phyloP scores from a whole-genome alignment of 1,140 invertebrate species.

The Palaemon carinicauda region DNA sequence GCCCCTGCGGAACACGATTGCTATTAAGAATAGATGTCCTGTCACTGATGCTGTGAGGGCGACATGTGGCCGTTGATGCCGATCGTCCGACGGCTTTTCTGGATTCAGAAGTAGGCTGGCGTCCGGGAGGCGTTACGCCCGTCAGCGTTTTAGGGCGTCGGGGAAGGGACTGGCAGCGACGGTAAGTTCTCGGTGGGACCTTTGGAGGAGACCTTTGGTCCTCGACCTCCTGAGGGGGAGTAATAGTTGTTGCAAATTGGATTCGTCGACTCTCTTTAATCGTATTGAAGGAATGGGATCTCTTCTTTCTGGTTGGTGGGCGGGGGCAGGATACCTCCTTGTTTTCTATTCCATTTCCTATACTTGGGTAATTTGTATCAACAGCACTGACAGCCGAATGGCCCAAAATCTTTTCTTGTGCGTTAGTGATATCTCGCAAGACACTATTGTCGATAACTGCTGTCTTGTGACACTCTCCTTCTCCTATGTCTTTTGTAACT shows the following conservation, averaged over 20 bases:
- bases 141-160: neutral
- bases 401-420: too few relatives aligned
- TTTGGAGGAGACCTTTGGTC: neutral
- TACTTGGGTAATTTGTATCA: too few relatives aligned
- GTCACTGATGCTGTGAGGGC: neutral
- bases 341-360: too few relatives aligned
- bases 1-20: neutral
- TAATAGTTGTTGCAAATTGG: neutral
- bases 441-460: too few relatives aligned
- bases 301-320: neutral
- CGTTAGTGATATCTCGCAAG: too few relatives aligned
- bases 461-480: too few relatives aligned
- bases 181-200: constrained; percentile 1
- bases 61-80: constrained; percentile 10
- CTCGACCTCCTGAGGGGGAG: neutral
- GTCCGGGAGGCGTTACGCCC: neutral
- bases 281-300: neutral
- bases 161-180: constrained; percentile 21
- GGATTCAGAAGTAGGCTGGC: neutral
- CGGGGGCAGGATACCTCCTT: neutral
- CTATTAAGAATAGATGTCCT: neutral
- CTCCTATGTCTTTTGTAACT: too few relatives aligned
- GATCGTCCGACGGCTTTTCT: neutral
- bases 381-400: too few relatives aligned
- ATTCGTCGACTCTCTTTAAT: neutral